Base-by-base conservation (phyloP, 2,888 invertebrate genomes). In the Lathronympha strigana region DNA sequence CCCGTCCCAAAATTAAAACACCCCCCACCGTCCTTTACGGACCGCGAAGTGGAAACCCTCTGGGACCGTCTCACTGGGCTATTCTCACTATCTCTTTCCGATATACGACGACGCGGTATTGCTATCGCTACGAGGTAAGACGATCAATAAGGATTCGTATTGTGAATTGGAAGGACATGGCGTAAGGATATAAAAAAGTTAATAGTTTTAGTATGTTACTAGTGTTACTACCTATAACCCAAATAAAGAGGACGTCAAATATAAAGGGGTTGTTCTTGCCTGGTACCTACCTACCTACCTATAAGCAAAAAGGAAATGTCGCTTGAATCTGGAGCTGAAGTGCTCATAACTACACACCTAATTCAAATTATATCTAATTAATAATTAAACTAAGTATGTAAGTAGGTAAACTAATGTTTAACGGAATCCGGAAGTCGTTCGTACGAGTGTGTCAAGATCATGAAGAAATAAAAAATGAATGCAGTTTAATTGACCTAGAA, bases 61-160 rank as follows among this genome's bases (percentile, higher is more conserved):
- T 4, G 28, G 50, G 53, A 19, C 50, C 43, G 33, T 43, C 36
- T 54, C 31, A 19, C 53, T 53, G 17, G 33, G 36, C 21, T 36
- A 13, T 36, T 45, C 23, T 31, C 33, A 25, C 61, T 40, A 21
- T 62, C 61, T 54, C 61, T 62, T 45, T 62, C 33, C 13, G 33
- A 47, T 54, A 45, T 19, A 45, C 17, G 17, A 9, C 11, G 36
- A 36, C 45, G 33, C 8, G 23, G 28, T 64, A 51, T 64, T 21
- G 33, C 60, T 40, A 21, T 64, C 58, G 47, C 58, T 17, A 36
- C 45, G 17, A 23, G 72, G 75, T 69, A 70, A 71, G 73, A 69
- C 87, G 89, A 89, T 89, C 89, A 87, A 89, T 89, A 89, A 78
- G 79, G 80, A 79, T 76, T 77, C 80, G 72, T 78, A 81, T 83